Percentiles rank a stretch among this genome's conserved stretches.
Evolutionary conservation across 1,140 invertebrate species (phyloP).

Genomic region (Bicyclus anynana): DNA sequence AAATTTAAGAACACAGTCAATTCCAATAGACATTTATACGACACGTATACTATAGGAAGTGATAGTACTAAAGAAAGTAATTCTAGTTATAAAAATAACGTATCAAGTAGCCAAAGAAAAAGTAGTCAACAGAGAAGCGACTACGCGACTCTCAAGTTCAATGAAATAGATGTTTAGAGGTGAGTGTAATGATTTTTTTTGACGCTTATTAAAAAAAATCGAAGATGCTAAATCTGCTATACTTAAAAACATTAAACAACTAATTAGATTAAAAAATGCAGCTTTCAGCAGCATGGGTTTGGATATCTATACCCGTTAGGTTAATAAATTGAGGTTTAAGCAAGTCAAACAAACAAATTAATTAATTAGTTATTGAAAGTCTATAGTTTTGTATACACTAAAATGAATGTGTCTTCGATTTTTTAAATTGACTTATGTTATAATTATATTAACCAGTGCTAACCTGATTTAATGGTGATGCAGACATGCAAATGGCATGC

Average conservation of each 20-base stretch:
- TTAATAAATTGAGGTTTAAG: no score
- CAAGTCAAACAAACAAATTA: no score
- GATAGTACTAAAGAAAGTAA: constrained; percentile 56
- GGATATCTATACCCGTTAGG: no score
- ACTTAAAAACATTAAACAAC: no score
- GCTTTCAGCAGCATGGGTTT: no score
- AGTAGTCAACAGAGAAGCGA: constrained; percentile 77
- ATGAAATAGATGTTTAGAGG: constrained; percentile 87
- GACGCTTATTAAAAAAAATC: background rate
- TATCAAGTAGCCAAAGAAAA: constrained; percentile 61
- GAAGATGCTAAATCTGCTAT: background rate
- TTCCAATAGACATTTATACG: constrained; percentile 77
- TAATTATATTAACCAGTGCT: background rate
- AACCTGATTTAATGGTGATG: background rate
- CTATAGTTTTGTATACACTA: no score
- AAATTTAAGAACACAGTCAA: constrained; percentile 78
- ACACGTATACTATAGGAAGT: constrained; percentile 67
- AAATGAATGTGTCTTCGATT: no score
- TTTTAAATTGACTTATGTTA: no score
- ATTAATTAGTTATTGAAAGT: no score
- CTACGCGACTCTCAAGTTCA: constrained; percentile 87
- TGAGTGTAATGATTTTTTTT: constrained; percentile 29
- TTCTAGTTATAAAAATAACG: constrained; percentile 55
- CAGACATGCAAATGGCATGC: no score
- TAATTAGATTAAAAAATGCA: no score